Evolutionary conservation across 2,797 vertebrate species (phyloP).

Genomic region (Anas capensis): DNA sequence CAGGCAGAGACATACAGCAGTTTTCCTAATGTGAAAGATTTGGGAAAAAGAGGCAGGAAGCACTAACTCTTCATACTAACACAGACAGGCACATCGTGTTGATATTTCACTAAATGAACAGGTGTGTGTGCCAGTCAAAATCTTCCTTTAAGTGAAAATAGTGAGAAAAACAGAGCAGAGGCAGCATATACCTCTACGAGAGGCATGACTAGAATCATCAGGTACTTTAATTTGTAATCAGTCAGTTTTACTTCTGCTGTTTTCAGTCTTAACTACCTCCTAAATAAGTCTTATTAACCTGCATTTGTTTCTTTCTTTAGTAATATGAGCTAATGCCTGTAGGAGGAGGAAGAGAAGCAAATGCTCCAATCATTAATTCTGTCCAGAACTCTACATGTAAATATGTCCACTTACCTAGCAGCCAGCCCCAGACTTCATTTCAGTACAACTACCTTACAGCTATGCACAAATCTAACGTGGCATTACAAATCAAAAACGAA

Average conservation of each 20-base stretch:
- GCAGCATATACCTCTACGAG: not conserved
- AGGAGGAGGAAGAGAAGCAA: not conserved
- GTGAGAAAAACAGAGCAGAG: not conserved
- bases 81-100: not conserved
- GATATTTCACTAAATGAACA: not conserved
- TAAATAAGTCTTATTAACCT: not conserved
- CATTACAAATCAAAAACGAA: not conserved
- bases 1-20: not conserved
- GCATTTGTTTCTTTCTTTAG: not conserved
- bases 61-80: not conserved
- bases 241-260: not conserved
- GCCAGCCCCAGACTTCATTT: not conserved
- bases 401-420: not conserved
- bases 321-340: not conserved
- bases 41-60: not conserved
- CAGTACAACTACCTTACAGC: not conserved
- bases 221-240: not conserved
- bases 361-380: not conserved
- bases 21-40: fast-evolving
- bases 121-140: fast-evolving
- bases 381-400: not conserved
- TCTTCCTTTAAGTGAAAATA: not conserved
- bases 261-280: not conserved
- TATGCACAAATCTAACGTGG: not conserved
- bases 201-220: not conserved